Evolutionary conservation across 2,888 invertebrate genomes (phyloP).

Genomic region (Catotricha subobsoleta): DNA sequence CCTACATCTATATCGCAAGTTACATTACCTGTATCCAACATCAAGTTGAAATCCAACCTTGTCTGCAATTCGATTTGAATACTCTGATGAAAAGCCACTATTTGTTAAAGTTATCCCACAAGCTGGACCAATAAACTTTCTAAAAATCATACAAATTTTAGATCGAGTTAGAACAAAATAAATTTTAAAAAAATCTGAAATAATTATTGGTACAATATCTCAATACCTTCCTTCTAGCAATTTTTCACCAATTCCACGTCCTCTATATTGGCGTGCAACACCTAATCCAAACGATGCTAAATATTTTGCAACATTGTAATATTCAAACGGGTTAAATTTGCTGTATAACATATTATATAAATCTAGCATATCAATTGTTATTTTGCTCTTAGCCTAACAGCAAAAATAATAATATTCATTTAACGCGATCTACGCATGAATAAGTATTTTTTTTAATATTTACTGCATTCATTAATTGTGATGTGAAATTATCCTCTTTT

Average conservation of each 20-base stretch:
- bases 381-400: slow-evolving; percentile 2
- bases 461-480: neutral
- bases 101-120: neutral
- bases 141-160: no score
- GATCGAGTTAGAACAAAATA: no score
- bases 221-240: neutral
- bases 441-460: no score
- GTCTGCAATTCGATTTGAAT: slow-evolving; percentile 1
- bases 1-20: no score
- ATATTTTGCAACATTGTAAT: slow-evolving; percentile 1
- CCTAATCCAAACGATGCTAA: neutral
- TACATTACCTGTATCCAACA: no score
- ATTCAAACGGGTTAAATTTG: slow-evolving; percentile 16
- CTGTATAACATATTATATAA: neutral
- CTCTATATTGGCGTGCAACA: neutral
- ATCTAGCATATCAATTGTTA: neutral
- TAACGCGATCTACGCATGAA: no score
- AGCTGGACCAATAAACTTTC: neutral
- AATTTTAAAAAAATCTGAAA: no score
- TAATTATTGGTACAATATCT: no score
- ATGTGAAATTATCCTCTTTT: slow-evolving; percentile 24
- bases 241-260: neutral
- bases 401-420: neutral
- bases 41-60: slow-evolving; percentile 1
- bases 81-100: neutral